Evolutionary conservation across 2,113 vertebrate genomes (phyloP).

Genomic region (Coptodon rendalli): DNA sequence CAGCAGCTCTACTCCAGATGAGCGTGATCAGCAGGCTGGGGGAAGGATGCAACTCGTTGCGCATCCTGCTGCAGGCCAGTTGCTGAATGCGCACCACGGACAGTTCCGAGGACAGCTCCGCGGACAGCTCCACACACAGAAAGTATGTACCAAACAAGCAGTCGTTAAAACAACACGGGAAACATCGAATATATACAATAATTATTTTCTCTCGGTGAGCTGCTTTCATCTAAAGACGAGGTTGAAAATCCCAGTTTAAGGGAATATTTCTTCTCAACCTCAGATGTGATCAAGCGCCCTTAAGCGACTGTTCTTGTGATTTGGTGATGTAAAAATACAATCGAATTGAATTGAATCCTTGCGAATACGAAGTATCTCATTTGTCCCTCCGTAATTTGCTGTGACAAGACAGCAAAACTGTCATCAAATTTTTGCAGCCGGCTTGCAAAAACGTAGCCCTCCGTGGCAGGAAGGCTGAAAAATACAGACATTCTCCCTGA

Average conservation of each 20-base stretch:
- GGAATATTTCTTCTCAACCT: neutral
- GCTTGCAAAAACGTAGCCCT: conserved; percentile 2
- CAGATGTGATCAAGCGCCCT: neutral
- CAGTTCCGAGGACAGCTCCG: conserved; percentile 40
- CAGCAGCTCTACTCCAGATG: conserved; percentile 24
- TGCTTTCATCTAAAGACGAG: neutral
- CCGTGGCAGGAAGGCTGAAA: neutral
- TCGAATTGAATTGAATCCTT: neutral
- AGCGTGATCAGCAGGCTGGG: neutral
- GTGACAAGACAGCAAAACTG: conserved; percentile 44
- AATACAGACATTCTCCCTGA: neutral
- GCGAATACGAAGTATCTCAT: conserved; percentile 24
- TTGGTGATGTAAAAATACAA: neutral
- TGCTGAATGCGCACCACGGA: neutral
- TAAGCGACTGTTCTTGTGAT: neutral
- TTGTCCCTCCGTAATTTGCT: conserved; percentile 28
- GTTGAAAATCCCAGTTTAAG: neutral
- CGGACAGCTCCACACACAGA: conserved; percentile 17
- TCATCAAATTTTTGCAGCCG: conserved; percentile 11
- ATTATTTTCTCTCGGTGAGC: neutral
- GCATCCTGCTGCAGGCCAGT: conserved; percentile 4
- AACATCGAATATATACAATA: neutral
- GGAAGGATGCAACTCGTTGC: conserved; percentile 47
- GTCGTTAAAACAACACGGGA: neutral
- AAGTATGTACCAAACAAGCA: neutral